phyloP scores from a whole-genome alignment of 2,113 vertebrate species.

The Gnathochromis pfefferi region DNA sequence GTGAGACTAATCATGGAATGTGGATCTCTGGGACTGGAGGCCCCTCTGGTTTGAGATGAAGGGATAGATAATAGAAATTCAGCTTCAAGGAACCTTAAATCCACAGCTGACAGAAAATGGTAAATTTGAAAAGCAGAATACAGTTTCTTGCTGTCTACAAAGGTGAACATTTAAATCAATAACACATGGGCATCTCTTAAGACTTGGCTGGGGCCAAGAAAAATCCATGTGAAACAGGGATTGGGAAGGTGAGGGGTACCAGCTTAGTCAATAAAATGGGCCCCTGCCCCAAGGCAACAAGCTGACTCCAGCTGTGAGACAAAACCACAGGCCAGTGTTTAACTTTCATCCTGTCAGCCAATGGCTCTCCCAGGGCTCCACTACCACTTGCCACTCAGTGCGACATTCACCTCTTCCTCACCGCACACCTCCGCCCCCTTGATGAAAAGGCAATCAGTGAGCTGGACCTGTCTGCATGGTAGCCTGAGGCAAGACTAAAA shows the following conservation, averaged over 20 bases:
- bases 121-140: slow-evolving; percentile 10
- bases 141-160: not conserved
- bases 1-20: slow-evolving; percentile 25
- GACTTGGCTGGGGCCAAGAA: slow-evolving; percentile 3
- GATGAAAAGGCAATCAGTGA: slow-evolving; percentile 60
- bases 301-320: slow-evolving; percentile 53
- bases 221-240: slow-evolving; percentile 25
- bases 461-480: slow-evolving; percentile 32
- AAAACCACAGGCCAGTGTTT: slow-evolving; percentile 51
- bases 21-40: not conserved
- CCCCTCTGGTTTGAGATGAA: not conserved
- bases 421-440: slow-evolving; percentile 20
- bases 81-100: not conserved
- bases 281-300: slow-evolving; percentile 53
- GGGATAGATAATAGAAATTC: not conserved
- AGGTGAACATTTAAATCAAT: slow-evolving; percentile 47
- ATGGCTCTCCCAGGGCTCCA: slow-evolving; percentile 46
- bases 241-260: slow-evolving; percentile 33
- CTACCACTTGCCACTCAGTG: slow-evolving; percentile 54
- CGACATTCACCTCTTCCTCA: slow-evolving; percentile 56
- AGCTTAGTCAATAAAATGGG: slow-evolving; percentile 55
- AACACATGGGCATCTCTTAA: slow-evolving; percentile 30
- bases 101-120: not conserved
- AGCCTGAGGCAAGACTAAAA: slow-evolving; percentile 40
- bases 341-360: slow-evolving; percentile 60